Base-by-base conservation (phyloP, 2,888 invertebrate species). In the Heteromyza rotundicornis region DNA sequence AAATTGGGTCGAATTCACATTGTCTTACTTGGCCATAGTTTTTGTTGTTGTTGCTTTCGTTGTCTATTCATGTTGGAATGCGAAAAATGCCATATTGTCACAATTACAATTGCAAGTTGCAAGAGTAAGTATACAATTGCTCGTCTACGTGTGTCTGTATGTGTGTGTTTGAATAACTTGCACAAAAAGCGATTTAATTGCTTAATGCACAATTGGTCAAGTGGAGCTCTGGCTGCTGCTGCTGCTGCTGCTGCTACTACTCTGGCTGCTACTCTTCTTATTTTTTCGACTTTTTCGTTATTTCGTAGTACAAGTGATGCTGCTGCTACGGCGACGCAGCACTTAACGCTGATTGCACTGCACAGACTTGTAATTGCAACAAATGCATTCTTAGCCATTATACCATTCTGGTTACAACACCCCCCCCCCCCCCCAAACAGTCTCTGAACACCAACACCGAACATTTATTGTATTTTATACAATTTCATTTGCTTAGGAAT, bases 311-410 rank as follows among this genome's bases (percentile, higher is more conserved):
- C 5, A 27, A 27, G 27, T 27, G 27, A 5, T 27, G 7, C 27
- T 27, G 27, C 27, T 27, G 27, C 51, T 40, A 64, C 53, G 19
- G 51, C 58, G 62, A 69, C 68, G 70, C 73, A 76, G 69, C 73
- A 70, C 77, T 75, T 75, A 77, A 74, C 75, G 76, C 77, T 76
- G 77, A 77, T 77, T 76, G 56, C 40, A 59, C 44, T 16, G 24
- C 40, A 16, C 32, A 16, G 22, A 50, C 59, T 23, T 55, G 47
- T 51, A 59, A 61, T 55, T 50, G 57, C 53, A 44, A 44, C 56
- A 59, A 62, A 59, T 63, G 47, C 59, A 44, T 23, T 44, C 44
- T 16, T 47, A n/a, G 2, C 56, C 23, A n/a, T 40, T 55, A 23
- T 55, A 14, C 10, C 22, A n/a, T n/a, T n/a, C n/a, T n/a, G n/a